These are phyloP conservation scores for Zonotrichia albicollis DNA, from an alignment of 2,797 vertebrate species.

Conservation along the genomic window DNA sequence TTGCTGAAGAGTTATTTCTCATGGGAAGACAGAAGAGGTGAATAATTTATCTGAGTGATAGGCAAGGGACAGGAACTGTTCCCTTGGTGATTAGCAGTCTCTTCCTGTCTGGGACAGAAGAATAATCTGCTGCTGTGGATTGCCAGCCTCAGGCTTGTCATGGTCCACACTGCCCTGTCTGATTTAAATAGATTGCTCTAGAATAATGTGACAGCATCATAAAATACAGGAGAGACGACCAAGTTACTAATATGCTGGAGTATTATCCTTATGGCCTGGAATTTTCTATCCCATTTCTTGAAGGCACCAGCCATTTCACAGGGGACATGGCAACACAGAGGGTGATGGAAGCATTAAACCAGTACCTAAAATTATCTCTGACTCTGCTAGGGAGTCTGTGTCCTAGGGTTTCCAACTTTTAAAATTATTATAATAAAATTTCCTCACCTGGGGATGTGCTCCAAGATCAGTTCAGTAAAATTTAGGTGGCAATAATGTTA, in stretches of 20 bases:
- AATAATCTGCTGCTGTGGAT: not conserved
- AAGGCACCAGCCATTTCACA: not conserved
- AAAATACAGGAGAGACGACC: not conserved
- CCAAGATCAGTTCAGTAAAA: not conserved
- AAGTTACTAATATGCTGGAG: not conserved
- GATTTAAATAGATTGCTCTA: not conserved
- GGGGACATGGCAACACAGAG: not conserved
- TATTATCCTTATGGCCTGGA: not conserved
- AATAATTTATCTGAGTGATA: conserved; percentile 9
- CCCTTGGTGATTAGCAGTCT: not conserved
- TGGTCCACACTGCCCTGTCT: not conserved
- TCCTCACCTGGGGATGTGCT: not conserved
- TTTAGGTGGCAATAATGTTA: too few species aligned
- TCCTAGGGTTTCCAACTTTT: not conserved
- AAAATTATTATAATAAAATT: not conserved
- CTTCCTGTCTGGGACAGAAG: not conserved
- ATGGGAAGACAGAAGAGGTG: not conserved
- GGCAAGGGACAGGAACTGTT: not conserved
- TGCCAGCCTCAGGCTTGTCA: not conserved
- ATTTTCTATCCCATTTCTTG: not conserved
- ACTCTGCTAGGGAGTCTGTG: not conserved
- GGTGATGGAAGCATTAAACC: not conserved
- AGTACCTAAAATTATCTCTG: not conserved
- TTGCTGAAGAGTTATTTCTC: not conserved
- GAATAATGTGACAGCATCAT: not conserved